Evolutionary conservation across 2,113 vertebrate genomes (phyloP), one percentile per base, ranked within the genome.

Genomic region (Synchiropus splendidus): DNA sequence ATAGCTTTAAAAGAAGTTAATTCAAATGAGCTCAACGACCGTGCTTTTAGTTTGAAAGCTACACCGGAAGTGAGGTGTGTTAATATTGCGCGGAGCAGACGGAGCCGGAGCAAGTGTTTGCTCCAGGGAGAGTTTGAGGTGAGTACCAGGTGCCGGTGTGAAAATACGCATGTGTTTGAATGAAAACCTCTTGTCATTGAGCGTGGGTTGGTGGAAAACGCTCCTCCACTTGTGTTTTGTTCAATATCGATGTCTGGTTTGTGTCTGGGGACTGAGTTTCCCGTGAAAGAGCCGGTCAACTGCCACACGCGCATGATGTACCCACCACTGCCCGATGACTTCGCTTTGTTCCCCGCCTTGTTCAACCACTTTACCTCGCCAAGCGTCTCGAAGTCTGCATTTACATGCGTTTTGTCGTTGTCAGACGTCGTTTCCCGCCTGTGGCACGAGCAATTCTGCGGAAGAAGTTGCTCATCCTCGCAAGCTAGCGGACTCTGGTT

Each of bases 111-210:
- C 36, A 14, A 56, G 41, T 65, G 39, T 61, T 62, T 51, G 33
- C 48, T 18, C 18, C 45, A 61, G 70, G 16, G 36, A 54, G 69
- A 76, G 70, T 76, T 71, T 54, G 62, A 53, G 65, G 55, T 51
- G 63, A 55, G 62, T 60, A 53, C 34, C 57, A 65, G 49, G 30
- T 42, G 37, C 48, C 61, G 58, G 58, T 42, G 49, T 62, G 35
- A 51, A 51, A 66, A 60, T 38, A 48, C 59, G 1, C 14, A 2
- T 1, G 2, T 42, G 35, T 42, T 27, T 8, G 21, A 8, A 27
- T 27, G 21, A 27, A n/a, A n/a, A n/a, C n/a, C n/a, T n/a, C 21
- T 5, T 27, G 21, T 27, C 21, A 27, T 8, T 27, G 21, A 27
- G 21, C 21, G 4, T 27, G 4, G n/a, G 21, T 27, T 8, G 21